These are phyloP conservation scores for Rhagoletis pomonella DNA, from an alignment of 1,140 invertebrate species.

Conservation along the genomic window DNA sequence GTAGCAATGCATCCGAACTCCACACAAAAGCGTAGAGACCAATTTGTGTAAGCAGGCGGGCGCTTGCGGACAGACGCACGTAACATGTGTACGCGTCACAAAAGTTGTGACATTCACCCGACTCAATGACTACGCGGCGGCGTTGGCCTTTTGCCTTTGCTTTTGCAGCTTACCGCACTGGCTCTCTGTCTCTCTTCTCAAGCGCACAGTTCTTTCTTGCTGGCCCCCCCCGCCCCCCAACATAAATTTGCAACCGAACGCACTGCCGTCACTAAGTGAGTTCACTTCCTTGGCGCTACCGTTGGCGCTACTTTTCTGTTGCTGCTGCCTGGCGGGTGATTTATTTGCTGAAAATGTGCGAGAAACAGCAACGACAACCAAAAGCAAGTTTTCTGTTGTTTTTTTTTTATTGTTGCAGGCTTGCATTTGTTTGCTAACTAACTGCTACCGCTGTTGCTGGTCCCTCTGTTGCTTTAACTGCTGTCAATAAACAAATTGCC, in stretches of 20 bases:
- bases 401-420: neutral
- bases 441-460: neutral
- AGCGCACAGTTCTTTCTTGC: neutral
- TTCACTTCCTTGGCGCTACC: constrained; percentile 4
- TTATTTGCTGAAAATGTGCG: constrained; percentile 52
- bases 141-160: neutral
- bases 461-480: neutral
- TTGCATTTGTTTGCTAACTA: constrained; percentile 17
- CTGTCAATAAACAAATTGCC: constrained; percentile 52
- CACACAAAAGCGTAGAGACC: neutral
- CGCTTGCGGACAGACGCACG: neutral
- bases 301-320: neutral
- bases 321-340: constrained; percentile 35
- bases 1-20: neutral
- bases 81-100: neutral
- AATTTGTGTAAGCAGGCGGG: neutral
- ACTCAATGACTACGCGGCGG: neutral
- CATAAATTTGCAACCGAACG: neutral
- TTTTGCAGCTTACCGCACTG: neutral
- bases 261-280: neutral
- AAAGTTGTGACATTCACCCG: constrained; percentile 27
- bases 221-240: neutral
- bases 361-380: neutral
- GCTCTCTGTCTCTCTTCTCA: neutral
- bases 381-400: neutral